Evolutionary conservation across 2,888 invertebrate genomes (phyloP), one percentile per base, ranked within the genome.

Genomic region (Craniophora ligustri): DNA sequence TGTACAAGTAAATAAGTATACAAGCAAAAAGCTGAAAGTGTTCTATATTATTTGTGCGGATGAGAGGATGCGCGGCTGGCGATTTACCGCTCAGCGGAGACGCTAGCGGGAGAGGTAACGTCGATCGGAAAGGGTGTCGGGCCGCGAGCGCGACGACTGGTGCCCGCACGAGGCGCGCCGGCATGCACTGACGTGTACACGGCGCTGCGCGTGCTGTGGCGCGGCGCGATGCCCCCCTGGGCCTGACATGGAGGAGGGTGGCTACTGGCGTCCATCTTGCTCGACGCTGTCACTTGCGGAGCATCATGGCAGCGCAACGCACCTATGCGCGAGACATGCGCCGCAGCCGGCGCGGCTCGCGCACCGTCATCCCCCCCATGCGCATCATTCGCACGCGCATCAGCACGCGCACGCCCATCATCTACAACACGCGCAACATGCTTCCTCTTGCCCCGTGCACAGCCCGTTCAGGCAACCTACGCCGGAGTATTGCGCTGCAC

Each of bases 401-500:
- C 79, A 92, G 86, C 84, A 94, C 85, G 77, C 92, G 87, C 87
- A 89, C 76, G 86, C 85, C 75, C 92, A 87, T 72, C 94, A 87
- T 75, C 81, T 84, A 75, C 91, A 79, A 80, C 89, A 85, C 90
- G 92, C 87, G 78, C 85, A 86, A 61, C 89, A 88, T 73, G 76
- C 85, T 89, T 48, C 79, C 81, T 94, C 95, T 79, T 96, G 96
- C 79, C 96, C 96, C 38, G 96, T 96, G 79, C 96, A 96, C 90
- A 96, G 96, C 79, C 96, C 96, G 18, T 96, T 95, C 85, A 92
- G 96, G 66, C 96, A 95, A 74, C 92, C 92, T 16, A 88, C 92
- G 74, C 93, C 93, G 32, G 92, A 93, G 61, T 93, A 88, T 69
- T 93, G 93, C 76, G 92, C 92, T 11, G 92, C 92, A 32, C 92